phyloP scores from a whole-genome alignment of 2,888 invertebrate genomes.

The Drosophila helvetica region DNA sequence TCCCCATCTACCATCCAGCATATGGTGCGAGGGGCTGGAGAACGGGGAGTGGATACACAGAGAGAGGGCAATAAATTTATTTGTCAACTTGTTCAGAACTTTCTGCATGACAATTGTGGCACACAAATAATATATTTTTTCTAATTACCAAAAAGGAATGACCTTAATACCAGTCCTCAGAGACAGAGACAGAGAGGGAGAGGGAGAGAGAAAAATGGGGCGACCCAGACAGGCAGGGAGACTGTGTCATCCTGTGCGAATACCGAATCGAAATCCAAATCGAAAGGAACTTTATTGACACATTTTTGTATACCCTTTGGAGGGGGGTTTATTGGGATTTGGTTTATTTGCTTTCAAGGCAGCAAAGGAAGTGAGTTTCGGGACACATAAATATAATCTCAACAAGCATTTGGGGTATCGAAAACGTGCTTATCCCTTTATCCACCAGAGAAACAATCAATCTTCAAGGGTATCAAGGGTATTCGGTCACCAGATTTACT shows the following conservation, averaged over 20 bases:
- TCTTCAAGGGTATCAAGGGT: background rate
- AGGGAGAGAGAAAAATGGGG: background rate
- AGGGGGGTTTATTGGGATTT: background rate
- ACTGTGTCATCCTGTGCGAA: constrained; percentile 15
- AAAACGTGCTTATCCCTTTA: too few relatives aligned
- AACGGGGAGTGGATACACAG: background rate
- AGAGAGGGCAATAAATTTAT: constrained; percentile 64
- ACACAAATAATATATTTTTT: constrained; percentile 41
- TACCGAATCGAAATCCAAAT: constrained; percentile 9
- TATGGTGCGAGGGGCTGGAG: too few relatives aligned
- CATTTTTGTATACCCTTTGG: constrained; percentile 27
- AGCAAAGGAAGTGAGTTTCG: too few relatives aligned
- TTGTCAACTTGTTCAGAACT: constrained; percentile 59
- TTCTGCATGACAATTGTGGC: constrained; percentile 29
- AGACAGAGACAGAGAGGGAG: too few relatives aligned
- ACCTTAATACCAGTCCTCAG: constrained; percentile 63
- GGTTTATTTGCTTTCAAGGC: constrained; percentile 8
- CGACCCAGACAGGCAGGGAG: constrained; percentile 24
- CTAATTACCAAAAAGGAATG: constrained; percentile 61
- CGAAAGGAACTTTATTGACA: constrained; percentile 63
- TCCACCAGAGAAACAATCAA: too few relatives aligned
- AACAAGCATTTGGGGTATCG: too few relatives aligned
- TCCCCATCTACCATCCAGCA: constrained; percentile 17
- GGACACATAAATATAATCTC: too few relatives aligned
- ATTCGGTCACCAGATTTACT: background rate